phyloP scores from a whole-genome alignment of 2,888 invertebrate genomes.

The Cancer borealis region DNA sequence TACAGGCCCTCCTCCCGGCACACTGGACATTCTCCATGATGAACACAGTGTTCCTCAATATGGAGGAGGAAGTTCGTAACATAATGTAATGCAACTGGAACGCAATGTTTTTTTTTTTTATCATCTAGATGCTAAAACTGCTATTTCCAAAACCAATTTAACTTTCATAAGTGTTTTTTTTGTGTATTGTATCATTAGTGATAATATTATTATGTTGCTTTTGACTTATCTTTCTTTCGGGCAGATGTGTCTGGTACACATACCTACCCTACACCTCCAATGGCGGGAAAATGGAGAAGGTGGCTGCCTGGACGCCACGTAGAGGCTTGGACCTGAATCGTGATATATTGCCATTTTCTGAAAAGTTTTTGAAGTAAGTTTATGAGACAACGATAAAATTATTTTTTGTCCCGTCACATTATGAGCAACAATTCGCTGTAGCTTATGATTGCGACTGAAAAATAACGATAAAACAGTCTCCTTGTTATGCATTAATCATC shows the following conservation, averaged over 20 bases:
- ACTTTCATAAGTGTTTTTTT: no score
- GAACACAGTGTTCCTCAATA: constrained; percentile 55
- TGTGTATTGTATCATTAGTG: no score
- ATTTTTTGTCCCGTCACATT: no score
- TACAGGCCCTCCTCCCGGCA: constrained; percentile 16
- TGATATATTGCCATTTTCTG: not conserved
- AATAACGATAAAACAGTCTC: no score
- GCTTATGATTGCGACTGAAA: no score
- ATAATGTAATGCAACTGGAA: not conserved
- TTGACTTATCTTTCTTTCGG: not conserved
- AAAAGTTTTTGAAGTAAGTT: constrained; percentile 31
- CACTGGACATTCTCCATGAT: constrained; percentile 66
- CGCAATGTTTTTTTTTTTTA: not conserved
- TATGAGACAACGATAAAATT: not conserved
- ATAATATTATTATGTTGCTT: not conserved
- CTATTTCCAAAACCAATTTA: no score
- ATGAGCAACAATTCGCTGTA: no score
- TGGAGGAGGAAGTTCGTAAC: not conserved
- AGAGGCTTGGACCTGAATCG: not conserved
- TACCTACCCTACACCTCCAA: not conserved
- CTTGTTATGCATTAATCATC: no score
- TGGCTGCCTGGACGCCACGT: not conserved
- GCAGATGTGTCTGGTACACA: not conserved
- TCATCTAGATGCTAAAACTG: no score
- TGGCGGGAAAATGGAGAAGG: not conserved